Evolutionary conservation across 2,113 vertebrate species (phyloP).

Genomic region (Pelmatolapia mariae): DNA sequence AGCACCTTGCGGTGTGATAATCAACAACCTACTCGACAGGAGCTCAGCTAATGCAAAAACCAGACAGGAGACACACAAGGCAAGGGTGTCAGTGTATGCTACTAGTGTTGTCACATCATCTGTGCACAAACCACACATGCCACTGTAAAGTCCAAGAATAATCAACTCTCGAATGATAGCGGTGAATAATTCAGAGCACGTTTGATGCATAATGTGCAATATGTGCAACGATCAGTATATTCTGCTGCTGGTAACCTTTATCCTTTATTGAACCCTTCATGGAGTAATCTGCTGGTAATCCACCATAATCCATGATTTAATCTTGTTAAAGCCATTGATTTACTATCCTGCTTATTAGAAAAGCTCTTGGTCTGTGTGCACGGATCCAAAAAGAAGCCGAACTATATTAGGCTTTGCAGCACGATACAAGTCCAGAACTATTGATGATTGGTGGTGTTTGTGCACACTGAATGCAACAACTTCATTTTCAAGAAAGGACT

Average conservation of each 20-base stretch:
- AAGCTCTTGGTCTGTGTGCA: neutral
- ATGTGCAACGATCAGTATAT: neutral
- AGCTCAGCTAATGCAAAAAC: neutral
- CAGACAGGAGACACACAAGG: neutral
- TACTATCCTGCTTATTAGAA: slow-evolving; percentile 15
- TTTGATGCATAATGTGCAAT: neutral
- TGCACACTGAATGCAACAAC: neutral
- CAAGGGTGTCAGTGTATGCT: neutral
- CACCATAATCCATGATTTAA: slow-evolving; percentile 42
- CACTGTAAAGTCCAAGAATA: neutral
- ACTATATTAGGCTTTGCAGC: neutral
- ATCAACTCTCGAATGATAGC: neutral
- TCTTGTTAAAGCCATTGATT: slow-evolving; percentile 40
- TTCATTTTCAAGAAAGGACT: neutral
- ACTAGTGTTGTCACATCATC: neutral
- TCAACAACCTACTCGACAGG: slow-evolving; percentile 11
- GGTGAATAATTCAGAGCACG: neutral
- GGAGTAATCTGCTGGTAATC: slow-evolving; percentile 47
- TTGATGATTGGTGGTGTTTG: neutral
- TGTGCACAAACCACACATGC: neutral
- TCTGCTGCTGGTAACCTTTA: slow-evolving; percentile 21
- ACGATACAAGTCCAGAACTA: neutral
- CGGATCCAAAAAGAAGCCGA: neutral
- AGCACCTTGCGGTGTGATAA: neutral
- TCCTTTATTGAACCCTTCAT: slow-evolving; percentile 15